Evolutionary conservation across 2,113 vertebrate genomes (phyloP), one percentile per base, ranked within the genome.

Genomic region (Ceyx melanurus): DNA sequence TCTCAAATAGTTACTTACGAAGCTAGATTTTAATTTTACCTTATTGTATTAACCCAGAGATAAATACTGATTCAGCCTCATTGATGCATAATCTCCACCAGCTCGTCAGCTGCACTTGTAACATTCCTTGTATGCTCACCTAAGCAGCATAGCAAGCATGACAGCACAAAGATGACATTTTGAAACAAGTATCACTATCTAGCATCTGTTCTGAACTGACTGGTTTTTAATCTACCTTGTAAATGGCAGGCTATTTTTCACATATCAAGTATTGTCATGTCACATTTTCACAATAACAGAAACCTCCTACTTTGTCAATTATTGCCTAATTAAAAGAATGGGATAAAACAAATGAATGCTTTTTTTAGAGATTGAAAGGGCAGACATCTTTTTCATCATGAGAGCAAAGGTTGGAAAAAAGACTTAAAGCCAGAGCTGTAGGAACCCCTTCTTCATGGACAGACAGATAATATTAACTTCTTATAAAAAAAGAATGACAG

Each of bases 221-320:
- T 88, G 58, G 1, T 33, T 60, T 89, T 89, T 25, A 35, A 88
- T 60, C 88, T 75, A 45, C 73, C 57, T 82, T 40, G 72, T 57
- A 74, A 94, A 71, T 88, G 90, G 73, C 92, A 96, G 93, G 90
- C 91, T 93, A 89, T 93, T 95, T 91, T 94, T 77, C 79, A 86
- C 51, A 13, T 86, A 62, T 80, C 88, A 80, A 80, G 58, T 83
- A 88, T 86, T 95, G 82, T 82, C 18, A 23, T 23, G 61, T 82
- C 93, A 74, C 43, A 37, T 64, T 64, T 81, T 37, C 61, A 66
- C 79, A 86, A 29, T 53, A 77, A 37, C 1, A 53, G 65, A 88
- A 82, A 23, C 75, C 60, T 79, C 82, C 89, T 43, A n/a, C 65
- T 64, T 57, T 57, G 35, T 80, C 84, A 67, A 89, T 92, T 91